Percentiles rank a stretch among this genome's conserved stretches.
phyloP scores from a whole-genome alignment of 2,797 vertebrate genomes.

The Siniperca obscura region DNA sequence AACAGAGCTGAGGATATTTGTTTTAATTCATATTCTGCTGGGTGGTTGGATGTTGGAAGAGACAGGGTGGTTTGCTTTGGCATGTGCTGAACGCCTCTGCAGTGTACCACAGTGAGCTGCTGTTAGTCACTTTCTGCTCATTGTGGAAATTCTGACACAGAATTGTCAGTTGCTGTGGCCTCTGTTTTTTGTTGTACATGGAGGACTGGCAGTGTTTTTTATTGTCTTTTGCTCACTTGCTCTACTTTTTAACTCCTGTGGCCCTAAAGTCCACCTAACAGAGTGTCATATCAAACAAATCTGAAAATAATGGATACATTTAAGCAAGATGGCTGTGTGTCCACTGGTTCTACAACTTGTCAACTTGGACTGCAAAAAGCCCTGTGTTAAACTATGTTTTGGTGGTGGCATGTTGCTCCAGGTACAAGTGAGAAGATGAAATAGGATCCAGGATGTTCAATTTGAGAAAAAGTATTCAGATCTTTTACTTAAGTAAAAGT shows the following conservation, averaged over 20 bases:
- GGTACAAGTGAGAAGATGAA: background rate
- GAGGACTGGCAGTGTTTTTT: background rate
- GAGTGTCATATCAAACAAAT: background rate
- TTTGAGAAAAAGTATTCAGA: background rate
- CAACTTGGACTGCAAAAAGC: background rate
- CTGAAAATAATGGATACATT: background rate
- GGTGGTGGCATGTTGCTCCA: background rate
- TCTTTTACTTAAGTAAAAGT: background rate
- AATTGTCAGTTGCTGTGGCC: conserved; percentile 21
- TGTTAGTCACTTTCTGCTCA: conserved; percentile 48
- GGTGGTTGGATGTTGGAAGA: conserved; percentile 26
- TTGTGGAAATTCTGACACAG: conserved; percentile 69
- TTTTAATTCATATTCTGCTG: conserved; percentile 40
- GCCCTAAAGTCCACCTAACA: background rate
- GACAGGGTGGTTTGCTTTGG: conserved; percentile 47
- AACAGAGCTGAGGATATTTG: conserved; percentile 43
- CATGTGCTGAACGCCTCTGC: conserved; percentile 39
- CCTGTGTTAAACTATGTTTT: background rate
- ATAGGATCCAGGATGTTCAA: background rate
- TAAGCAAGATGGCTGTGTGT: background rate
- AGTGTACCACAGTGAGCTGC: conserved; percentile 31
- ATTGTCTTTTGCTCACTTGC: background rate
- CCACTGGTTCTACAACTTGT: background rate
- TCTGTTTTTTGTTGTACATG: conserved; percentile 17
- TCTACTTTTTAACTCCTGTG: conserved; percentile 16